A percentile compares a stretch with the other conserved stretches of the same genome.
Conservation (phyloP, 2,113 vertebrate genomes). For the Macrotis lagotis region DNA sequence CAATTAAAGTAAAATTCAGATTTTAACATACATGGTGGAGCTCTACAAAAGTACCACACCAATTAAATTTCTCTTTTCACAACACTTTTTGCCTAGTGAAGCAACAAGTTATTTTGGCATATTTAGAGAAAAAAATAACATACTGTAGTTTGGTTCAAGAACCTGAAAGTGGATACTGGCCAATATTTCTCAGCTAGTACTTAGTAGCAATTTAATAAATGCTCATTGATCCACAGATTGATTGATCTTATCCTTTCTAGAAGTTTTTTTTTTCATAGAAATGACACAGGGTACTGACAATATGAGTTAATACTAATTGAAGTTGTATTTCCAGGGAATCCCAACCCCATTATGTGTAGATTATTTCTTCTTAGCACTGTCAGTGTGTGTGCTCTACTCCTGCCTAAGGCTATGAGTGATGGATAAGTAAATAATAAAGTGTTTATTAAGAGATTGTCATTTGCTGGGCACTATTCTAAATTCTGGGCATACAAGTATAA, state of each 20-base stretch:
- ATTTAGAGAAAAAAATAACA: background rate
- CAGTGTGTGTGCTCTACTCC: background rate
- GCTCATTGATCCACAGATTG: background rate
- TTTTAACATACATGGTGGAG: constrained; percentile 56
- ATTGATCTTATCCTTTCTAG: background rate
- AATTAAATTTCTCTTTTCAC: constrained; percentile 28
- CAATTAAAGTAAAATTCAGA: constrained; percentile 61
- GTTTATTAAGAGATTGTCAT: background rate
- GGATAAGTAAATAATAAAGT: background rate
- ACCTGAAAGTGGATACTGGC: background rate
- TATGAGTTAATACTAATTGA: background rate
- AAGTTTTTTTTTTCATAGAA: background rate
- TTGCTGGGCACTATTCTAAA: background rate
- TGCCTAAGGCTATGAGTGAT: background rate
- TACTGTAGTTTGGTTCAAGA: constrained; percentile 22
- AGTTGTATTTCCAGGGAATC: background rate
- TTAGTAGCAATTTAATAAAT: background rate
- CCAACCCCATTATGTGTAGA: background rate
- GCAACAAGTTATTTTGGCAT: background rate
- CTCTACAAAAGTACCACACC: constrained; percentile 28
- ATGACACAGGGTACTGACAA: background rate
- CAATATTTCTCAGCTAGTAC: background rate
- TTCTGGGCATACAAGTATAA: background rate
- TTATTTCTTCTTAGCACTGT: background rate
- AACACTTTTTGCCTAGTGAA: background rate